Evolutionary conservation across 2,797 vertebrate genomes (phyloP).

Genomic region (Amazona finschi): DNA sequence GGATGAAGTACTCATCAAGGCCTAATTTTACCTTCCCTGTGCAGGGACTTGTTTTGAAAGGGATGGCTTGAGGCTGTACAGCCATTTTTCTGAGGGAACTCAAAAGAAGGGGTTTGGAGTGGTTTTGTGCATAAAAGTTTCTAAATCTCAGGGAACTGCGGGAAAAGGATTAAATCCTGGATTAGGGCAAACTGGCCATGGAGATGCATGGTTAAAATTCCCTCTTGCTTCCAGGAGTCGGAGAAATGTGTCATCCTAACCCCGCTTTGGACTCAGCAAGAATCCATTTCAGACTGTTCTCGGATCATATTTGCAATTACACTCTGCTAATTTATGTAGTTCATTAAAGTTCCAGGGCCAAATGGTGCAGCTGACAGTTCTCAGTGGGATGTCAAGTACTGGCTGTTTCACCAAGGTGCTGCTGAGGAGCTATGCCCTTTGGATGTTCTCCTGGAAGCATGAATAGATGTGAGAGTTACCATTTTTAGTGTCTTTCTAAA

Average conservation of each 20-base stretch:
- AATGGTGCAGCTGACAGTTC: slow-evolving; percentile 25
- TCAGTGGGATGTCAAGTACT: background rate
- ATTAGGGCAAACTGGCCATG: background rate
- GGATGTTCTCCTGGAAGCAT: background rate
- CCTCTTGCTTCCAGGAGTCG: background rate
- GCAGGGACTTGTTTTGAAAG: background rate
- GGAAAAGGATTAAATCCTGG: background rate
- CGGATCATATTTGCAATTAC: background rate
- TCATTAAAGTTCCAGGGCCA: background rate
- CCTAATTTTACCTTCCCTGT: background rate
- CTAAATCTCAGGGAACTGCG: background rate
- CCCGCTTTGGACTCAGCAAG: background rate
- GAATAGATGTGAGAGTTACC: background rate
- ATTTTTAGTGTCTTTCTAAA: background rate
- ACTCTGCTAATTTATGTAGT: slow-evolving; percentile 2
- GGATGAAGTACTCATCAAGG: slow-evolving; percentile 24
- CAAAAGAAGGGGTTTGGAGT: background rate
- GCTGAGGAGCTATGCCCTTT: background rate
- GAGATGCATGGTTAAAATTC: slow-evolving; percentile 15
- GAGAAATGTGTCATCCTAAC: slow-evolving; percentile 20
- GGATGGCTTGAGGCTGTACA: background rate
- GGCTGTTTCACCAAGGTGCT: slow-evolving; percentile 17
- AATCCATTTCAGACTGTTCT: slow-evolving; percentile 15
- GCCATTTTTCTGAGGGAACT: background rate
- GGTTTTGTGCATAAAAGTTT: background rate